Base-by-base conservation (phyloP, 2,797 vertebrate species). In the Peromyscus attwateri region DNA sequence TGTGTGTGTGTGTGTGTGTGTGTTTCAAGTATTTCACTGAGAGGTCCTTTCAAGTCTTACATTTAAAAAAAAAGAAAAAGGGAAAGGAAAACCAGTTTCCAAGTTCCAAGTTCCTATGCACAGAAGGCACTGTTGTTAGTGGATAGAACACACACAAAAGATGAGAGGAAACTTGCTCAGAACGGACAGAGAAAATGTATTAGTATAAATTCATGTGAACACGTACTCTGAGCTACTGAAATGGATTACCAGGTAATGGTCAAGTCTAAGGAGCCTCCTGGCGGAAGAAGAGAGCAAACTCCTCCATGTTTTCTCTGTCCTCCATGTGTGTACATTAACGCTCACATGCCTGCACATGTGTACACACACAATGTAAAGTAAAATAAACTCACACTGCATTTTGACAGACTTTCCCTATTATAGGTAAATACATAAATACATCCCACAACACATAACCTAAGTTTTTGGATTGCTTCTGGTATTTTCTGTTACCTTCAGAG, bases 401-500 rank as follows among this genome's bases (percentile, higher is more conserved):
- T 87, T 75, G 62, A 77, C 6, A 71, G 64, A 77, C 5, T 83
- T 88, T 95, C 34, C 64, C 85, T 71, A 46, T 80, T 55, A 62
- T 75, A 89, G 62, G 43, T 84, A 92, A 91, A 79, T 81, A 19
- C 10, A 46, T 73, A 75, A 90, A 71, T 57, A 66, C 0, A 60
- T 79, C 29, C 66, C 64, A 80, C 11, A 64, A 11, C 14, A 13
- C 27, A 80, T 27, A 70, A 89, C 46, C 57, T 64, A 83, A 87
- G 2, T 66, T 71, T 27, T 52, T 68, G 13, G 11, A 10, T 75
- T 88, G 55, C 3, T 40, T 27, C n/a, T 91, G 11, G 34, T 34
- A 81, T 68, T 77, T 95, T 96, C 88, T 82, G 70, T 55, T 81
- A 10, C 10, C 31, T 60, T 83, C 46, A 71, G 40, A 80, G 49